A percentile compares a stretch with the other conserved stretches of the same genome.
Evolutionary conservation across 2,888 invertebrate genomes (phyloP).

Genomic region (Polylopha cassiicola): DNA sequence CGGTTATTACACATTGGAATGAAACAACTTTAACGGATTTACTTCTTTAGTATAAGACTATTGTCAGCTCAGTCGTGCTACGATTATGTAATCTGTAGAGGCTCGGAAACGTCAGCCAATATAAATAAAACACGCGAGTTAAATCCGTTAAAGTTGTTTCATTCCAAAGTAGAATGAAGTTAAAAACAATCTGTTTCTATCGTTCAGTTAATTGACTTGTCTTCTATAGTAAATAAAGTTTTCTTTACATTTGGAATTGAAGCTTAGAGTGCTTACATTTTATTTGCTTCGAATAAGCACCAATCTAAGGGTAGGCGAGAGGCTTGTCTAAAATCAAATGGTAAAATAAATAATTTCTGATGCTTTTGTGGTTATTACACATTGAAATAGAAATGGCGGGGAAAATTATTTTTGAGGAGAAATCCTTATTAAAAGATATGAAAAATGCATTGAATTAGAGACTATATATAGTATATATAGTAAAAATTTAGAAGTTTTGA

Average conservation of each 20-base stretch:
- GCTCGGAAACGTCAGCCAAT: not conserved
- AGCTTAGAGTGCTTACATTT: slow-evolving; percentile 20
- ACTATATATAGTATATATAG: too few relatives aligned
- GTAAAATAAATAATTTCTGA: not conserved
- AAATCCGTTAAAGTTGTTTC: slow-evolving; percentile 1
- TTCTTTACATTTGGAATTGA: slow-evolving; percentile 23
- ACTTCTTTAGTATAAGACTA: not conserved
- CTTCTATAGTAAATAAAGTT: slow-evolving; percentile 24
- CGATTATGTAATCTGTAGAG: not conserved
- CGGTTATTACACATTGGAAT: too few relatives aligned
- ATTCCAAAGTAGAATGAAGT: slow-evolving; percentile 10
- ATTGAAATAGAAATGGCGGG: too few relatives aligned
- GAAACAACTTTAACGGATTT: not conserved
- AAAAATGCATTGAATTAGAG: too few relatives aligned
- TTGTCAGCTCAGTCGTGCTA: too few relatives aligned
- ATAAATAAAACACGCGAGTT: not conserved
- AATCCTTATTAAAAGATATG: too few relatives aligned
- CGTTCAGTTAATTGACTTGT: slow-evolving; percentile 25
- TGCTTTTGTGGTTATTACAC: too few relatives aligned
- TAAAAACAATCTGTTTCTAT: slow-evolving; percentile 15
- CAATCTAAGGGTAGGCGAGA: slow-evolving; percentile 12
- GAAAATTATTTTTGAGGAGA: too few relatives aligned
- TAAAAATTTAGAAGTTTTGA: too few relatives aligned
- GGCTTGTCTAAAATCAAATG: too few relatives aligned
- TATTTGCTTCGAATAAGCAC: slow-evolving; percentile 23